phyloP scores from a whole-genome alignment of 2,888 invertebrate species.

The Lottia gigantea region DNA sequence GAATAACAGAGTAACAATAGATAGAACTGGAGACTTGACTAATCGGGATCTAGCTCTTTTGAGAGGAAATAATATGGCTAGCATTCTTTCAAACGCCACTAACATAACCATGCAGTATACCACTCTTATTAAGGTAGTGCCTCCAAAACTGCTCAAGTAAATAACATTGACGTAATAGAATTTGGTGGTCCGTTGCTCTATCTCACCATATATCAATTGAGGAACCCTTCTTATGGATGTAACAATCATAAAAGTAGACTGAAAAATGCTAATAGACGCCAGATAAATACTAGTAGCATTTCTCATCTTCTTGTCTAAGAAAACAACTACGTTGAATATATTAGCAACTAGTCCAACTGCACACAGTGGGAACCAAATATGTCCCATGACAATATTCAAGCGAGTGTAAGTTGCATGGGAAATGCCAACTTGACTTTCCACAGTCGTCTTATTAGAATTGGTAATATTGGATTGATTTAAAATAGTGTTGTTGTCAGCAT shows the following conservation, averaged over 20 bases:
- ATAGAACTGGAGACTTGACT: constrained; percentile 10
- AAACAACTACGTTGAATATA: constrained; percentile 15
- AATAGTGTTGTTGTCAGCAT: too few relatives aligned
- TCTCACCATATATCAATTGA: too few relatives aligned
- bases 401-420: too few relatives aligned
- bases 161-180: background rate
- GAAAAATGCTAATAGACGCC: constrained; percentile 10
- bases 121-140: background rate
- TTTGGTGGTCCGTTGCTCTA: too few relatives aligned
- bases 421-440: too few relatives aligned
- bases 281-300: constrained; percentile 15
- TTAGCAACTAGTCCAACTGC: constrained; percentile 6
- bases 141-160: constrained; percentile 13
- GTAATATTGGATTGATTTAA: too few relatives aligned
- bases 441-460: too few relatives aligned
- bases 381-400: too few relatives aligned
- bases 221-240: background rate
- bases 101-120: constrained; percentile 11
- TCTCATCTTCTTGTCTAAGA: constrained; percentile 16
- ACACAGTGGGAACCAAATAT: too few relatives aligned
- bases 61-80: constrained; percentile 14
- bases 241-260: constrained; percentile 9
- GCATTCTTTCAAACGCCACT: constrained; percentile 16
- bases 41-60: background rate
- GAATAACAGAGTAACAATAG: background rate